These are phyloP conservation scores for Papilio aristodemus DNA, from an alignment of 1,140 invertebrate species.

Conservation along the genomic window DNA sequence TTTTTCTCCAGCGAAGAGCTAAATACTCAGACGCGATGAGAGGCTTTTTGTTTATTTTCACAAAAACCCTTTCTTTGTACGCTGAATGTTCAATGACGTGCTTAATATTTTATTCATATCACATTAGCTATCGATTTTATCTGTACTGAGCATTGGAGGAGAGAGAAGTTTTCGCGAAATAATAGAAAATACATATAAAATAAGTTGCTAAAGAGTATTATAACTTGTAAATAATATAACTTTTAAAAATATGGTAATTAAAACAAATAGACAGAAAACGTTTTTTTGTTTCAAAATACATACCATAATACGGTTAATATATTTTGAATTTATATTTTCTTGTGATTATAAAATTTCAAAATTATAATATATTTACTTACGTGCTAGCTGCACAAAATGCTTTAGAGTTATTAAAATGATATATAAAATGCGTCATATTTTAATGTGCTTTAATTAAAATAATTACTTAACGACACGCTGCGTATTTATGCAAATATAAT, in stretches of 20 bases:
- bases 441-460: slow-evolving; percentile 31
- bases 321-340: not conserved
- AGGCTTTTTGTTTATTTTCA: slow-evolving; percentile 30
- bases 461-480: slow-evolving; percentile 30
- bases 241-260: slow-evolving; percentile 8
- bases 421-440: slow-evolving; percentile 21
- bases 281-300: not conserved
- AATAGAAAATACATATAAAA: slow-evolving; percentile 6
- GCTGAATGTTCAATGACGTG: slow-evolving; percentile 25
- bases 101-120: slow-evolving; percentile 33
- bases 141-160: not conserved
- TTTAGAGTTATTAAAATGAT: slow-evolving; percentile 14
- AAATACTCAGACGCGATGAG: slow-evolving; percentile 25
- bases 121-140: slow-evolving; percentile 29
- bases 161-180: slow-evolving; percentile 10
- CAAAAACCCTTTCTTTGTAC: slow-evolving; percentile 26
- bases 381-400: not conserved
- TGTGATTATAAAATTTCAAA: slow-evolving; percentile 8
- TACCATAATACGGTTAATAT: not conserved
- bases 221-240: too few species aligned
- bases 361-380: not conserved
- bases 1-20: slow-evolving; percentile 24
- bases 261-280: not conserved
- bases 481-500: slow-evolving; percentile 31
- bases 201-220: slow-evolving; percentile 5